Evolutionary conservation across 2,888 invertebrate genomes (phyloP).

Genomic region (Hyalella azteca): DNA sequence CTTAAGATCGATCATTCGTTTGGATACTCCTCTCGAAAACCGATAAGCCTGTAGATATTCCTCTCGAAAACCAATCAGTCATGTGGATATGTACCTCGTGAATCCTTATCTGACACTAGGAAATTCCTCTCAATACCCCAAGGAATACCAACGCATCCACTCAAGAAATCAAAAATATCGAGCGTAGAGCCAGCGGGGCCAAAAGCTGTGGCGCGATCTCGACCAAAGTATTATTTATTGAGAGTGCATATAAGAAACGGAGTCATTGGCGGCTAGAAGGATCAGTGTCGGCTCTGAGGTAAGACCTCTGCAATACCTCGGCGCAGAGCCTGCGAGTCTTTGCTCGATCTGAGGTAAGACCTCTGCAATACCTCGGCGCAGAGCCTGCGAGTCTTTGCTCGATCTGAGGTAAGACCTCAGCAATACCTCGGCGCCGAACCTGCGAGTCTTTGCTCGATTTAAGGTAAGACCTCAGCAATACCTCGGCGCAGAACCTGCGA

Average conservation of each 20-base stretch:
- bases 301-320: neutral
- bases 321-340: too few relatives aligned
- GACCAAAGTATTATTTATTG: slow-evolving; percentile 9
- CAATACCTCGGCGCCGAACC: too few relatives aligned
- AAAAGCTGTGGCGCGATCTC: neutral
- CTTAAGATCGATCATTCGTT: too few relatives aligned
- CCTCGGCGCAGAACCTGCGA: too few relatives aligned
- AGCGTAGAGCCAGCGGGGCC: neutral
- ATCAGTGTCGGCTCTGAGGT: neutral
- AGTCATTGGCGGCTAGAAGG: slow-evolving; percentile 10
- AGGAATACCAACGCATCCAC: neutral
- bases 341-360: neutral
- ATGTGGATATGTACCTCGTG: too few relatives aligned
- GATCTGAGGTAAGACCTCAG: neutral
- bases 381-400: neutral
- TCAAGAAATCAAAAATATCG: neutral
- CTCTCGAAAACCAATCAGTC: too few relatives aligned
- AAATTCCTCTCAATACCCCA: too few relatives aligned
- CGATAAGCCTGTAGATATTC: too few relatives aligned
- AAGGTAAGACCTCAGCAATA: neutral
- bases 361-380: too few relatives aligned
- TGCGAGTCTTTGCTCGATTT: neutral
- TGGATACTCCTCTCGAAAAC: too few relatives aligned
- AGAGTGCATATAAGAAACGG: neutral
- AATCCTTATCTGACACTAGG: too few relatives aligned